Conservation (phyloP, 2,113 vertebrate genomes). For the Trinectes maculatus region DNA sequence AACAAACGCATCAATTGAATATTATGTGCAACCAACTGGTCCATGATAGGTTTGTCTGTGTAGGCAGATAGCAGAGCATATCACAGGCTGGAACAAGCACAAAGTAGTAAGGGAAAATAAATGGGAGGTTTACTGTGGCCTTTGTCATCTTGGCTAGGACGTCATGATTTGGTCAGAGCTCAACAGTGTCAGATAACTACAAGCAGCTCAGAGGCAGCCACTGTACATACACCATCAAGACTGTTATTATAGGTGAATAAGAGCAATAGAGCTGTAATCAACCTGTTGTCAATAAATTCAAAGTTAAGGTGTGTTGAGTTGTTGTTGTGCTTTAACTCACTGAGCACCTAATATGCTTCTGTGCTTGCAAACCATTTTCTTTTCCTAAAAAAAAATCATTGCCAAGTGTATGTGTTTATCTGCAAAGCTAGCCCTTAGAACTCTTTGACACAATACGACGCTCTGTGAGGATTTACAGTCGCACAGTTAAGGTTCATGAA, state of each 20-base stretch:
- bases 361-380: conserved; percentile 53
- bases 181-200: conserved; percentile 22
- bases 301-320: conserved; percentile 34
- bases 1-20: conserved; percentile 4
- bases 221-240: conserved; percentile 65
- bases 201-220: conserved; percentile 40
- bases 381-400: conserved; percentile 24
- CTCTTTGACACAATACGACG: conserved; percentile 12
- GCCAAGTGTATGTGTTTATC: conserved; percentile 42
- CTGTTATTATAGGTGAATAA: conserved; percentile 47
- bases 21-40: conserved; percentile 40
- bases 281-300: conserved; percentile 36
- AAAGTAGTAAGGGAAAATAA: not conserved
- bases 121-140: conserved; percentile 1
- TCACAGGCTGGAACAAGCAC: conserved; percentile 55
- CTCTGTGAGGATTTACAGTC: conserved; percentile 20
- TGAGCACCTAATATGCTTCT: conserved; percentile 36
- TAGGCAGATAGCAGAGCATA: conserved; percentile 51
- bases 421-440: conserved; percentile 30
- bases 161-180: conserved; percentile 7
- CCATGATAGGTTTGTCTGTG: conserved; percentile 47
- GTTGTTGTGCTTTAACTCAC: conserved; percentile 32
- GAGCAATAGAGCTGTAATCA: conserved; percentile 46
- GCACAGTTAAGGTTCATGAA: too few species aligned
- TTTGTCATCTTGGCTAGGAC: conserved; percentile 20